Base-by-base conservation (phyloP, 2,888 invertebrate genomes). In the Rhodophaea formosa region DNA sequence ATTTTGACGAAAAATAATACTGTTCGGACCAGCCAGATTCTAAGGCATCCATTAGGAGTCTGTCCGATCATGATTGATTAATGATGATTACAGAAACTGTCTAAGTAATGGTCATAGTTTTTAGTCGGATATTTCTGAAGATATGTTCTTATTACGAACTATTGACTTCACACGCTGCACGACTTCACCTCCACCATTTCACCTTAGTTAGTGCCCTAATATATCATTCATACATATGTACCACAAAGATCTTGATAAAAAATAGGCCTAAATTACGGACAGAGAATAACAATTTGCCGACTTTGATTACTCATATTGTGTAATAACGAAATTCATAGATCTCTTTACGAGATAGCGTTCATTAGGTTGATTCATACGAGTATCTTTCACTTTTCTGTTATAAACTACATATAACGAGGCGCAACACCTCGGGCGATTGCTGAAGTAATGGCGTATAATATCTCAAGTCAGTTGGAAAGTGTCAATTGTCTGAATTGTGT, bases 281-380 rank as follows among this genome's bases (percentile, higher is more conserved):
- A 32, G 14, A 32, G 15, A 49, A 49, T 49, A 49, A 29, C 49
- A 32, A 32, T 49, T 49, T 49, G 49, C 15, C 16, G 10, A 5
- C 32, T 35, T 10, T 15, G 39, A 51, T 51, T 51, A 10, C 51
- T 51, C 47, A 16, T 35, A 51, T 51, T 51, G 51, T 51, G 51
- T 51, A 51, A 51, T 51, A 17, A 7, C 16, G 17, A 16, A 17
- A 17, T 46, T 15, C 16, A 43, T 53, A 53, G 42, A 43, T 53
- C 53, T 53, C 7, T 43, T 6, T 43, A 53, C 53, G 43, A 53
- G 53, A 53, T 53, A 29, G 43, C 42, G 29, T 42, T 43, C 23
- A 53, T 53, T 53, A 53, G 29, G 53, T 53, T 53, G 53, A 43
- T 53, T 42, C 17, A 53, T 42, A 23, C 30, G 47, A 14, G 47